Evolutionary conservation across 2,888 invertebrate genomes (phyloP).

Genomic region (Adineta ricciae): DNA sequence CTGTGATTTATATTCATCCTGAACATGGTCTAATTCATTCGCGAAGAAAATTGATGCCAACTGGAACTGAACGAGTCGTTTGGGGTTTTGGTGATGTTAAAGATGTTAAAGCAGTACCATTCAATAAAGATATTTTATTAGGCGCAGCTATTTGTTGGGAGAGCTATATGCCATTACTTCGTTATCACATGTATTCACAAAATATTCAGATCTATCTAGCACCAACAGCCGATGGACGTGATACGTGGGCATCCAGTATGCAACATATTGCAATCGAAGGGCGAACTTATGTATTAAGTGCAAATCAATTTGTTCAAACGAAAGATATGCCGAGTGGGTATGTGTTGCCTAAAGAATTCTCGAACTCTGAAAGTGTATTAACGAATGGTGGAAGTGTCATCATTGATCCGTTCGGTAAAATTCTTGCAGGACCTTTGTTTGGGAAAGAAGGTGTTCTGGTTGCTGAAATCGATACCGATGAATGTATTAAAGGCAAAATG

Average conservation of each 20-base stretch:
- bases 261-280: not conserved
- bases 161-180: not conserved
- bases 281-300: not conserved
- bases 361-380: not conserved
- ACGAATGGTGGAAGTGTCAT: not conserved
- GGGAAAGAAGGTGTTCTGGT: not conserved
- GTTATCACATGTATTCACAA: not conserved
- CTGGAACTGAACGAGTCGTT: not conserved
- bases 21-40: not conserved
- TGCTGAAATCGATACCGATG: not conserved
- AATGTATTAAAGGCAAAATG: not conserved
- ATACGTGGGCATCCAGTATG: not conserved
- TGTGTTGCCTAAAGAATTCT: not conserved
- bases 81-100: not conserved
- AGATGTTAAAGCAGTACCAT: not conserved
- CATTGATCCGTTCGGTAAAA: not conserved
- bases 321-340: not conserved
- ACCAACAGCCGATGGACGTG: not conserved
- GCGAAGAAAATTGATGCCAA: not conserved
- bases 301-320: not conserved
- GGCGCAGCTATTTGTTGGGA: not conserved
- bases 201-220: not conserved
- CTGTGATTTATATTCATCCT: not conserved
- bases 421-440: not conserved
- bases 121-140: not conserved